Percentiles rank a stretch among this genome's conserved stretches.
Evolutionary conservation across 1,140 invertebrate genomes (phyloP).

Genomic region (Planococcus citri): DNA sequence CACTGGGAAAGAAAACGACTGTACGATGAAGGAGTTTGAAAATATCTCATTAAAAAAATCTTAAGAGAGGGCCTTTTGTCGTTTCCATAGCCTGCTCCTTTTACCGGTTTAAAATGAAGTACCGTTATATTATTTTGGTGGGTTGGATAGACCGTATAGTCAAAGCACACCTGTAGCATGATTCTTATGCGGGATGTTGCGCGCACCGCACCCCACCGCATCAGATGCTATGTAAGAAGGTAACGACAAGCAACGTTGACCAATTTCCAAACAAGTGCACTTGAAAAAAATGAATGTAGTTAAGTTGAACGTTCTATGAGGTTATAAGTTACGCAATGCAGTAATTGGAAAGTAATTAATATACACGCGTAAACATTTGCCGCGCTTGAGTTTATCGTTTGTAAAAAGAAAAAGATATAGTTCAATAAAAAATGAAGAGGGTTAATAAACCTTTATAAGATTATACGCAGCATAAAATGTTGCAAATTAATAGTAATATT

Average conservation of each 20-base stretch:
- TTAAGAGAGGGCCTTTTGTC: neutral
- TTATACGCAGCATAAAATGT: neutral
- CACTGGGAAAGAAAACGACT: neutral
- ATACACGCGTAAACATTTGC: neutral
- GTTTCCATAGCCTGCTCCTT: neutral
- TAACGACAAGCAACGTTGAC: neutral
- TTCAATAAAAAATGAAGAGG: neutral
- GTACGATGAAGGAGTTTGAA: neutral
- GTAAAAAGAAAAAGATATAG: neutral
- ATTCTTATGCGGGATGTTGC: neutral
- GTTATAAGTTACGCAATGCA: neutral
- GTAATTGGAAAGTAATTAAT: neutral
- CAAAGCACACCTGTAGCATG: neutral
- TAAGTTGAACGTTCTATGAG: neutral
- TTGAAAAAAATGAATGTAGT: neutral
- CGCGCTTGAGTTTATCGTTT: neutral
- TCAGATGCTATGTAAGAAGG: too few species aligned
- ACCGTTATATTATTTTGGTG: neutral
- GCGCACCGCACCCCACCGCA: neutral
- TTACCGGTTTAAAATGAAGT: neutral
- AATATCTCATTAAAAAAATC: neutral
- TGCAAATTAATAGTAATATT: neutral
- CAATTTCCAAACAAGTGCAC: neutral
- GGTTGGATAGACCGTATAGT: neutral
- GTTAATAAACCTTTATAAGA: neutral